Conservation (phyloP, 2,797 vertebrate genomes). For the Leptatherina wallacei region DNA sequence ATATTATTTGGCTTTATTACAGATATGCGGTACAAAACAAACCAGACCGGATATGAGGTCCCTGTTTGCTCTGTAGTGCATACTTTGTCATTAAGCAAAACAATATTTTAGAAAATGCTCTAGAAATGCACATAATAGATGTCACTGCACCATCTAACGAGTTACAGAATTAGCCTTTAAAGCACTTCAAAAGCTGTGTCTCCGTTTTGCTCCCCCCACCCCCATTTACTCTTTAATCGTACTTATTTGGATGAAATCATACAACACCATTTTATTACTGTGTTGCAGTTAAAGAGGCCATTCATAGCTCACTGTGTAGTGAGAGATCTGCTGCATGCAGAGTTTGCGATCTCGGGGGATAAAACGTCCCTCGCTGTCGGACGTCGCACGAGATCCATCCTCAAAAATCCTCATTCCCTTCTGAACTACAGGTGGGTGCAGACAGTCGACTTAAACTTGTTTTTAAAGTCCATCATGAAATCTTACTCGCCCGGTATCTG, state of each 20-base stretch:
- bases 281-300: slow-evolving; percentile 86
- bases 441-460: background rate
- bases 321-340: slow-evolving; percentile 90
- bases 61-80: background rate
- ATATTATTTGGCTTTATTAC: background rate
- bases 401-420: slow-evolving; percentile 93
- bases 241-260: fast-evolving
- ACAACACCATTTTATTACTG: background rate
- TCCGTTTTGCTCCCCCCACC: background rate
- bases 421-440: slow-evolving; percentile 90
- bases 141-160: no score
- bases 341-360: slow-evolving; percentile 91
- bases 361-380: slow-evolving; percentile 93
- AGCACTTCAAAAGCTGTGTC: background rate
- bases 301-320: slow-evolving; percentile 93
- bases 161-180: background rate
- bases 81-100: background rate
- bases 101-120: no score
- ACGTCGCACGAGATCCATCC: slow-evolving; percentile 91
- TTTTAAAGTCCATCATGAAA: fast-evolving
- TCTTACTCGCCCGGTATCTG: background rate
- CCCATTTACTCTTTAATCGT: background rate
- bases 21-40: background rate
- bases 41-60: background rate
- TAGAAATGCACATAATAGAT: no score